phyloP scores from a whole-genome alignment of 2,888 invertebrate genomes.

The Drosophila nigritarsus region DNA sequence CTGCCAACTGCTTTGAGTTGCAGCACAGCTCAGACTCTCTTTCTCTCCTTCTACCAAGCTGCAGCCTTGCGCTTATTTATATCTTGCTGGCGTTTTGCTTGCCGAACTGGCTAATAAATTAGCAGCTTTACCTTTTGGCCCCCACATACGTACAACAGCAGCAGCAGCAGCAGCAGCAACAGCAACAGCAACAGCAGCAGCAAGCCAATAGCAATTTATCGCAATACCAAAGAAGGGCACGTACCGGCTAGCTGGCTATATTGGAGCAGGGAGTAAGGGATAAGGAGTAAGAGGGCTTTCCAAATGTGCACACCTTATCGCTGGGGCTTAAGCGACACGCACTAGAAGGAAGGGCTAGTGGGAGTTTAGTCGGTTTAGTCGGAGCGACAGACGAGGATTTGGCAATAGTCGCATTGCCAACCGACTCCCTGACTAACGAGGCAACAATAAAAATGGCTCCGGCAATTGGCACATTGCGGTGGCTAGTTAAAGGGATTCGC shows the following conservation, averaged over 20 bases:
- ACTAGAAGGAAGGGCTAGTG: constrained; percentile 14
- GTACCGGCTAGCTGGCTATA: constrained; percentile 40
- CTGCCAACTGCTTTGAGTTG: constrained; percentile 38
- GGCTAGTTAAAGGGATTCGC: constrained; percentile 72
- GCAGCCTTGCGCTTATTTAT: constrained; percentile 67
- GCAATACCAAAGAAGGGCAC: constrained; percentile 70
- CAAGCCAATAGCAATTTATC: constrained; percentile 79
- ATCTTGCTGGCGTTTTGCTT: constrained; percentile 66
- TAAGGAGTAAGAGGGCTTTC: constrained; percentile 2
- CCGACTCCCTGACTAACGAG: constrained; percentile 68
- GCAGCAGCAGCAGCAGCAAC: constrained; percentile 18
- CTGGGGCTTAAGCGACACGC: constrained; percentile 76
- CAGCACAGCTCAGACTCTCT: background rate
- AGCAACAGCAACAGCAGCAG: constrained; percentile 9
- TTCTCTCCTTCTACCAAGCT: background rate
- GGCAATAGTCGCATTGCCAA: constrained; percentile 66
- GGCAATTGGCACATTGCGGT: constrained; percentile 79
- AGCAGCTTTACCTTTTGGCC: constrained; percentile 80
- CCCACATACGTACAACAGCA: constrained; percentile 3
- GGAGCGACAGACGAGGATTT: constrained; percentile 46
- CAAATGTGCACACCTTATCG: constrained; percentile 78
- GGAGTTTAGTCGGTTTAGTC: constrained; percentile 10
- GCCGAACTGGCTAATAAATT: constrained; percentile 77
- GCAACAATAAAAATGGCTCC: constrained; percentile 72
- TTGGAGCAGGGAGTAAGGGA: background rate